Conservation (phyloP, 1,140 invertebrate genomes). For the Drosophila lacertosa region DNA sequence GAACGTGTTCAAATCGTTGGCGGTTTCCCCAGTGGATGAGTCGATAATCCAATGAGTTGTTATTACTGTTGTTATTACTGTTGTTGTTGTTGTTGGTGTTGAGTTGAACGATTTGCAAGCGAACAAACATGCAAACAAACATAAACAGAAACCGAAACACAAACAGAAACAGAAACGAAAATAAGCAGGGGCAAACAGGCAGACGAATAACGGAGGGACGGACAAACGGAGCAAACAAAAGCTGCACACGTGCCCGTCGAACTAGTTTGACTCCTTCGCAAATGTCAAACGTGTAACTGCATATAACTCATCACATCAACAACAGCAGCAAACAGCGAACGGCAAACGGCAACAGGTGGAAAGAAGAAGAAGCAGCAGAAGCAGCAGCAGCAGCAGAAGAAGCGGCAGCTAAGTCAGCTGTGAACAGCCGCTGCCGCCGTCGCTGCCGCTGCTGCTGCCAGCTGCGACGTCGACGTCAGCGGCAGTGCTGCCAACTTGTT, state of each 20-base stretch:
- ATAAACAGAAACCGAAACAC: slow-evolving; percentile 52
- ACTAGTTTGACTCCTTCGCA: slow-evolving; percentile 83
- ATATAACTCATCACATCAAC: slow-evolving; percentile 73
- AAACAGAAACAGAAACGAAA: slow-evolving; percentile 22
- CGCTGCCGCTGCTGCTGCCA: slow-evolving; percentile 10
- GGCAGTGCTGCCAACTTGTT: no score
- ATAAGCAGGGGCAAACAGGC: slow-evolving; percentile 4
- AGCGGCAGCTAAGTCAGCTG: slow-evolving; percentile 3
- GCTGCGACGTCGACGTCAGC: no score
- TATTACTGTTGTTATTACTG: slow-evolving; percentile 9
- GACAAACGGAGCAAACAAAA: slow-evolving; percentile 47
- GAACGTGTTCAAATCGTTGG: slow-evolving; percentile 55
- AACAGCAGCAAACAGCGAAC: slow-evolving; percentile 27
- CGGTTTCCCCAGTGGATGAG: slow-evolving; percentile 21
- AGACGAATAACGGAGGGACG: slow-evolving; percentile 11
- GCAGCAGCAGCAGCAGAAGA: slow-evolving; percentile 10
- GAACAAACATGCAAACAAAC: slow-evolving; percentile 70
- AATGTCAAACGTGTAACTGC: slow-evolving; percentile 83
- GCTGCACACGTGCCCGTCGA: slow-evolving; percentile 76
- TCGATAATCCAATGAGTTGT: slow-evolving; percentile 25
- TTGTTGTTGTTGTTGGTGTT: slow-evolving; percentile 7
- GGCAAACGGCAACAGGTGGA: slow-evolving; percentile 56
- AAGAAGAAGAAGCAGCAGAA: slow-evolving; percentile 30
- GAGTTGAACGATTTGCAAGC: slow-evolving; percentile 58
- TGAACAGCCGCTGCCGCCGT: slow-evolving; percentile 8